Percentiles rank a stretch among this genome's conserved stretches.
Evolutionary conservation across 2,113 vertebrate genomes (phyloP).

Genomic region (Stictonetta naevosa): DNA sequence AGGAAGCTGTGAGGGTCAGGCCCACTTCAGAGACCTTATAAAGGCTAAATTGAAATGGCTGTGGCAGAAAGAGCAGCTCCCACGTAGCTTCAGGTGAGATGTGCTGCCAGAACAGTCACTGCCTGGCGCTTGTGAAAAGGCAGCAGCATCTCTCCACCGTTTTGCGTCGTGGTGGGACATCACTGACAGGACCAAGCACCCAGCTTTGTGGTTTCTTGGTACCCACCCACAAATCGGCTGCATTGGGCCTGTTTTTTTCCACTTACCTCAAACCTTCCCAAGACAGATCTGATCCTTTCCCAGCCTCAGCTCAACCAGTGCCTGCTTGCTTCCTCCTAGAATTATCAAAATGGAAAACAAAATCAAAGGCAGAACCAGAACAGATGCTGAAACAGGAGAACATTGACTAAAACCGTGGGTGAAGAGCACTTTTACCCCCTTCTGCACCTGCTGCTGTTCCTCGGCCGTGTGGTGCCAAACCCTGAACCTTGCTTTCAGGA

Average conservation of each 20-base stretch:
- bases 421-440: neutral
- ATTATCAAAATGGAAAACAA: neutral
- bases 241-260: neutral
- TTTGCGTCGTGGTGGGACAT: neutral
- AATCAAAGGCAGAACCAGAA: neutral
- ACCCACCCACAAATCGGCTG: too few relatives aligned
- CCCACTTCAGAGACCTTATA: neutral
- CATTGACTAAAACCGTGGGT: neutral
- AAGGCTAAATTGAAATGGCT: neutral
- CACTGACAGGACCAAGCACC: too few relatives aligned
- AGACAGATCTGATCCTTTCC: neutral
- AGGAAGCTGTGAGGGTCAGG: neutral
- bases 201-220: neutral
- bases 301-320: neutral
- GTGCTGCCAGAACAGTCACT: neutral
- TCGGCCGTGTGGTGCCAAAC: rapidly evolving
- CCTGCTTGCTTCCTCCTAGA: neutral
- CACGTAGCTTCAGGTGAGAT: rapidly evolving
- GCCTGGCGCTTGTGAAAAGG: neutral
- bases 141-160: neutral
- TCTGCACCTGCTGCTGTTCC: rapidly evolving
- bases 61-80: neutral
- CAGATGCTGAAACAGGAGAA: neutral
- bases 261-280: neutral
- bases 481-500: neutral